Evolutionary conservation across 2,797 vertebrate genomes (phyloP), one percentile per base, ranked within the genome.

Genomic region (Enteromius unitaeniatus): DNA sequence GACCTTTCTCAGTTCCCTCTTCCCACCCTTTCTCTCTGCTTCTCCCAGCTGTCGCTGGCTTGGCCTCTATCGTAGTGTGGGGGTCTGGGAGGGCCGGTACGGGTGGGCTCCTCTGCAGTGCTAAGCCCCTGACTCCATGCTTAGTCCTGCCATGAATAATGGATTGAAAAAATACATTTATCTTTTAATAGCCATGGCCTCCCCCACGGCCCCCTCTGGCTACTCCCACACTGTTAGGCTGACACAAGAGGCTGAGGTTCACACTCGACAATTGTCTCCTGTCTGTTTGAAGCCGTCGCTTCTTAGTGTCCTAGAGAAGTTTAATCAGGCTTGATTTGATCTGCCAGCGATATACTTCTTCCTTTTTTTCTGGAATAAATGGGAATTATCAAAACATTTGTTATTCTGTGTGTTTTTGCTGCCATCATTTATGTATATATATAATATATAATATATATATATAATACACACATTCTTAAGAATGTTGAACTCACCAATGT

Each of bases 281-380:
- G 91, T 92, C 86, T 93, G 92, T 94, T 95, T 95, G 93, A 95
- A 94, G 94, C 87, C 80, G 90, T 87, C 78, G 81, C 92, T 93
- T 94, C 93, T 95, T 93, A 93, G 94, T 95, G 94, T 95, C 94
- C 93, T 94, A 94, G 95, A 94, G 94, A 94, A 93, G 93, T 92
- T 90, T 93, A 95, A 95, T 94, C 94, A 94, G 92, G 94, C 93
- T 94, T 95, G 93, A 94, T 94, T 90, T 89, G 89, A 91, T 92
- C 87, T 92, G 92, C 91, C 93, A 93, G 91, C 85, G 89, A 90
- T 90, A 90, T 90, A 91, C 87, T 91, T 90, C 47, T 68, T 68
- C 47, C 51, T 67, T 74, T 74, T 40, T 79, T 80, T 40, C 47
- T 37, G 28, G 9, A 28, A 69, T 67, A 79, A 75, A 73, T 55